A percentile compares a stretch with the other conserved stretches of the same genome.
These are phyloP conservation scores for Channa argus DNA, from an alignment of 2,113 vertebrate genomes.

Conservation along the genomic window DNA sequence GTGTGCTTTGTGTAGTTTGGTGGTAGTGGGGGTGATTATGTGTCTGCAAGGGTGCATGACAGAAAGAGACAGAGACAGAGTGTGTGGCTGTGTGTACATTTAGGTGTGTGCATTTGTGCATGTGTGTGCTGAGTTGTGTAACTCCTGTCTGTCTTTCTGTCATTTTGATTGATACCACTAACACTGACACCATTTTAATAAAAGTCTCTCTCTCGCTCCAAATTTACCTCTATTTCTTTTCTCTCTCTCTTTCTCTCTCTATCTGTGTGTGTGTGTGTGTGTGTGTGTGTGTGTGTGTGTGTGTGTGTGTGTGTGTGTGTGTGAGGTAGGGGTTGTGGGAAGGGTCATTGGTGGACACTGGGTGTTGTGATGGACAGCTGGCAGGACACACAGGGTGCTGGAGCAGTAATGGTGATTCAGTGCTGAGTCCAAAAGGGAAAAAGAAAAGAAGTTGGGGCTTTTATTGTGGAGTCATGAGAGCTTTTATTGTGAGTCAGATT, in stretches of 20 bases:
- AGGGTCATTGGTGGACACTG: conserved; percentile 53
- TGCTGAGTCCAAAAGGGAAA: conserved; percentile 22
- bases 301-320: conserved; percentile 43
- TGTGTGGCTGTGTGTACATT: conserved; percentile 45
- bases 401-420: conserved; percentile 26
- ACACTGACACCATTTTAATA: conserved; percentile 50
- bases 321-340: conserved; percentile 64
- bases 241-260: neutral
- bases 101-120: conserved; percentile 32
- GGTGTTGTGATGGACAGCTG: conserved; percentile 62
- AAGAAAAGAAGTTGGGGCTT: neutral
- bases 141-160: conserved; percentile 37
- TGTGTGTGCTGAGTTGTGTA: conserved; percentile 34
- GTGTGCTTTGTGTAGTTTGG: conserved; percentile 37
- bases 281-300: conserved; percentile 19
- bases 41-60: conserved; percentile 72
- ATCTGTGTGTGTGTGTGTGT: neutral
- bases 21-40: conserved; percentile 71
- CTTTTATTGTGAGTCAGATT: conserved; percentile 8
- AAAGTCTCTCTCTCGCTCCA: conserved; percentile 22
- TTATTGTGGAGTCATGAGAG: neutral
- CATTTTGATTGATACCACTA: conserved; percentile 63
- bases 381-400: conserved; percentile 33
- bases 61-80: conserved; percentile 64
- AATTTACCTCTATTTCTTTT: neutral